Evolutionary conservation across 2,797 vertebrate species (phyloP).

Genomic region (Propithecus perrieri): DNA sequence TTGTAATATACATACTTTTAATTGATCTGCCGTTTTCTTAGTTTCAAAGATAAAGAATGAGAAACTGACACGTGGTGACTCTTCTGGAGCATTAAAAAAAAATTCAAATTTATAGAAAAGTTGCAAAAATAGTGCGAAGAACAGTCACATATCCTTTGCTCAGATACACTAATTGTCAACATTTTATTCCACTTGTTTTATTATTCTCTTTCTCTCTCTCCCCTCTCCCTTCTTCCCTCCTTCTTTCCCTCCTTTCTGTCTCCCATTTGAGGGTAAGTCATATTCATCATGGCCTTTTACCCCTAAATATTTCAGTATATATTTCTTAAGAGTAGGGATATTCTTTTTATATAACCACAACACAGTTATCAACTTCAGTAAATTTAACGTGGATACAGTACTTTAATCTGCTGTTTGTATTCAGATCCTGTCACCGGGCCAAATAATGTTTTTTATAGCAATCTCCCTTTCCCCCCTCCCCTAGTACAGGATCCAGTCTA

Average conservation of each 20-base stretch:
- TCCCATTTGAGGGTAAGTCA: background rate
- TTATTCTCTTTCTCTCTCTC: background rate
- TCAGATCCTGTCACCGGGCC: background rate
- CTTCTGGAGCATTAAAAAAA: background rate
- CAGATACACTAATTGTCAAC: background rate
- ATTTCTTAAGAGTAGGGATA: background rate
- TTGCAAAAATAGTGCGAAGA: background rate
- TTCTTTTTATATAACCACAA: background rate
- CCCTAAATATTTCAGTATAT: background rate
- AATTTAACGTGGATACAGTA: background rate
- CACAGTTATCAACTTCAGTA: background rate
- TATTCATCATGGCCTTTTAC: background rate
- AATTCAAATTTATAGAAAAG: background rate
- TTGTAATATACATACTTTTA: background rate
- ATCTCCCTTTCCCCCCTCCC: accelerated
- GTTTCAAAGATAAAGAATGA: background rate
- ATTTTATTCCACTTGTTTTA: background rate
- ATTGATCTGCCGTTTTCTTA: background rate
- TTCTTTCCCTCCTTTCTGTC: background rate
- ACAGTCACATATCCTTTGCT: background rate
- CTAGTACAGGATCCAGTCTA: background rate
- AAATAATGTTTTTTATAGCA: background rate
- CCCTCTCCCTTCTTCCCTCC: no score
- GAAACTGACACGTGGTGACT: background rate
- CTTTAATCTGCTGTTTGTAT: background rate